Evolutionary conservation across 2,888 invertebrate species (phyloP), one percentile per base, ranked within the genome.

Genomic region (Drosophila fungiperda): DNA sequence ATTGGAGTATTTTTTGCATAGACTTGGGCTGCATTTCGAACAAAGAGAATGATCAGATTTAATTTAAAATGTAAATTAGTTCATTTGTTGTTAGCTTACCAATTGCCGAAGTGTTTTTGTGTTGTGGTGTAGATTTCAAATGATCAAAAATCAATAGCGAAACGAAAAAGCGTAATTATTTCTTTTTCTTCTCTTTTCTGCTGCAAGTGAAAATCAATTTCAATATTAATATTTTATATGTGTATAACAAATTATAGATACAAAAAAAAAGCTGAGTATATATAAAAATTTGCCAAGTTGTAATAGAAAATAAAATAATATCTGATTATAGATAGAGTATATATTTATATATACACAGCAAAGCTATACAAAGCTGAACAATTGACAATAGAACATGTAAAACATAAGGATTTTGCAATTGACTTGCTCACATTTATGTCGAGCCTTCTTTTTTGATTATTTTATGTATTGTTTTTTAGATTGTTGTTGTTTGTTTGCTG

Each of bases 131-230:
- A 64, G 60, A 64, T 55, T 73, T 78, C 58, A 80, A 78, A 82
- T 87, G 75, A 72, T 85, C 73, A 60, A 82, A 82, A 84, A 72
- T 80, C 83, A 84, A 85, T 69, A 85, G 75, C 75, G 65, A 76
- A 84, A 87, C 64, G 68, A 81, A 81, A 81, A 79, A 69, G 65
- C 66, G 55, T 57, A 81, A 76, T 89, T 89, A 87, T 86, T 85
- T 87, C 80, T 87, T 87, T 85, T 87, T 87, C 80, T 87, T 89
- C 86, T 87, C 90, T 76, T 87, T 89, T 89, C 89, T 87, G 87
- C 87, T 87, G 87, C 57, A 87, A 85, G 61, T 77, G 82, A 64
- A 80, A 83, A 72, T 50, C 68, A 75, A 70, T 76, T n/a, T 29
- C 12, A 26, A 53, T 69, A 77, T 78, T 78, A 78, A 64, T 76